These are phyloP conservation scores for Sinonovacula constricta DNA, from an alignment of 1,140 invertebrate species.

Conservation along the genomic window DNA sequence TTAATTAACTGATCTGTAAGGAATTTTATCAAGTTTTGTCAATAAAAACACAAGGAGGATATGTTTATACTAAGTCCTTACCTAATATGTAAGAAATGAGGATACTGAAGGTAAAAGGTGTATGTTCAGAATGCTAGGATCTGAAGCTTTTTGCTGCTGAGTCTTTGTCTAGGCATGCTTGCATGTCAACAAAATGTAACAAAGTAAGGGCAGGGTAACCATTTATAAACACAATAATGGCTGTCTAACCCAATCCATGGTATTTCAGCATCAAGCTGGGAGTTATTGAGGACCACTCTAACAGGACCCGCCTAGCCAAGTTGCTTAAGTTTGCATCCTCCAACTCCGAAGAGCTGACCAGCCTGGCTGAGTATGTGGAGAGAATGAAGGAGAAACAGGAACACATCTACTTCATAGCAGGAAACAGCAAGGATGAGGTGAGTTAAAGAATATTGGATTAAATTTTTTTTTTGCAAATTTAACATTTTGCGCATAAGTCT, in stretches of 20 bases:
- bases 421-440: slow-evolving; percentile 89
- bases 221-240: no score
- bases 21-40: no score
- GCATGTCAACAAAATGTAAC: neutral
- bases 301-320: slow-evolving; percentile 96
- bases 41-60: no score
- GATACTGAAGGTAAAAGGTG: no score
- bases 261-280: slow-evolving; percentile 92
- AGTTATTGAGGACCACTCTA: slow-evolving; percentile 98
- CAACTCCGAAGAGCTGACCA: slow-evolving; percentile 85
- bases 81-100: no score
- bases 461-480: no score
- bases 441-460: no score
- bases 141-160: neutral
- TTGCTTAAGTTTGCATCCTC: slow-evolving; percentile 95
- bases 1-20: no score
- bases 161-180: neutral
- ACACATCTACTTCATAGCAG: slow-evolving; percentile 98
- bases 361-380: slow-evolving; percentile 92
- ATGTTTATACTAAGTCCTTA: no score
- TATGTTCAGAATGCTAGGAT: neutral
- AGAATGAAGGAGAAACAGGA: slow-evolving; percentile 99
- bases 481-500: no score
- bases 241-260: slow-evolving; percentile 6
- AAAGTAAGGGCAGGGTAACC: no score